Conservation (phyloP, 2,113 vertebrate genomes). For the Chlorocebus sabaeus region DNA sequence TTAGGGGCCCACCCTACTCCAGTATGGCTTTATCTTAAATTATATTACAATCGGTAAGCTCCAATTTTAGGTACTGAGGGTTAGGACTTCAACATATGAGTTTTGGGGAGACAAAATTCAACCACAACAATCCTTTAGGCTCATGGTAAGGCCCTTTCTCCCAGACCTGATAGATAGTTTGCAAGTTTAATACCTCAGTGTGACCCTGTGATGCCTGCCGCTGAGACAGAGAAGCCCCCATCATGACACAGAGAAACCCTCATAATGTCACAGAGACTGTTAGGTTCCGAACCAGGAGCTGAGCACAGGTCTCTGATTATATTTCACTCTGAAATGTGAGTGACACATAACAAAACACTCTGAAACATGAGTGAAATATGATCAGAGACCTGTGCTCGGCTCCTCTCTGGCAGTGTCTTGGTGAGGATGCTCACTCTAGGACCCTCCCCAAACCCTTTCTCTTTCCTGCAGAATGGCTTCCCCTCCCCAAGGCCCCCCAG, state of each 20-base stretch:
- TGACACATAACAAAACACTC: too few relatives aligned
- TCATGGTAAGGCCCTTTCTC: not conserved
- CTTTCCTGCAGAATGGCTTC: not conserved
- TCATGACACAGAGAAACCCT: rapidly evolving
- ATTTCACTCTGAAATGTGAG: too few relatives aligned
- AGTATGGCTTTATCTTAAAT: not conserved
- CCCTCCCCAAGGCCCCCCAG: not conserved
- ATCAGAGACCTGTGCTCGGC: too few relatives aligned
- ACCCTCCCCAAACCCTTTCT: not conserved
- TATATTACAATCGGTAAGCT: not conserved
- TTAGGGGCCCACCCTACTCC: not conserved
- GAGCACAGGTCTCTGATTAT: rapidly evolving
- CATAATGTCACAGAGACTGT: not conserved
- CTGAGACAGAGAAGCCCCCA: too few relatives aligned
- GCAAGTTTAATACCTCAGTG: not conserved
- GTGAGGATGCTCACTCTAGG: rapidly evolving
- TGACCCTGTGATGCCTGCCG: not conserved
- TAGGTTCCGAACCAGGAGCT: not conserved
- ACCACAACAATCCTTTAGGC: not conserved
- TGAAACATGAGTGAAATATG: too few relatives aligned
- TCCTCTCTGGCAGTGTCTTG: not conserved
- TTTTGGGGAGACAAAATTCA: not conserved
- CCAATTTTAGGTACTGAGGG: not conserved
- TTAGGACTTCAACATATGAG: not conserved
- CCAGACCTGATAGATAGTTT: not conserved